A percentile compares a stretch with the other conserved stretches of the same genome.
These are phyloP conservation scores for Hanleya hanleyi DNA, from an alignment of 2,888 invertebrate species.

Conservation along the genomic window DNA sequence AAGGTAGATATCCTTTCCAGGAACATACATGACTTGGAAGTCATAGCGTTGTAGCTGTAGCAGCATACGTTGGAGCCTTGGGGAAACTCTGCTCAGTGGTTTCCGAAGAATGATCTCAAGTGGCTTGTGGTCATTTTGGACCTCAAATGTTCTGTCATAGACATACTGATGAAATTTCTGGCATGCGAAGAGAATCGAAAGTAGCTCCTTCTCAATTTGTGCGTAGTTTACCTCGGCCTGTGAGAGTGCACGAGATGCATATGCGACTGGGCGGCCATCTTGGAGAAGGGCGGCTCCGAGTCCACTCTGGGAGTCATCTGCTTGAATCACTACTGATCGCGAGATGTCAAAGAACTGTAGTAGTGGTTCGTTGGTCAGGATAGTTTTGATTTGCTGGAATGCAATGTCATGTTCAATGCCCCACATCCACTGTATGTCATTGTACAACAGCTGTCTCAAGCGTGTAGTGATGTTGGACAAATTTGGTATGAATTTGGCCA, in stretches of 20 bases:
- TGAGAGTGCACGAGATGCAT: conserved; percentile 38
- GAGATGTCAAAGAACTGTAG: conserved; percentile 31
- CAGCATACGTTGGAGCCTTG: conserved; percentile 32
- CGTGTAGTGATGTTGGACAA: conserved; percentile 35
- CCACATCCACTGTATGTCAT: conserved; percentile 23
- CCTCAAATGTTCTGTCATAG: conserved; percentile 28
- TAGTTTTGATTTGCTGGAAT: conserved; percentile 23
- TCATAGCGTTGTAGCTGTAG: conserved; percentile 29
- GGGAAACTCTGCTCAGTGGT: conserved; percentile 14
- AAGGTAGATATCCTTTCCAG: conserved; percentile 38
- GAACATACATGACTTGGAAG: conserved; percentile 21
- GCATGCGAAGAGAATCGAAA: conserved; percentile 33
- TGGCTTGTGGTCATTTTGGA: conserved; percentile 40
- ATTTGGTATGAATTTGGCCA: conserved; percentile 36
- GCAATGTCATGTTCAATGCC: conserved; percentile 12
- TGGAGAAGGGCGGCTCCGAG: conserved; percentile 35
- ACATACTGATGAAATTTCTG: conserved; percentile 34
- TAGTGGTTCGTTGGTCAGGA: conserved; percentile 30
- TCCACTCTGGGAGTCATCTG: conserved; percentile 33
- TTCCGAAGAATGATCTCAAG: conserved; percentile 28
- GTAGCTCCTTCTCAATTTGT: conserved; percentile 37
- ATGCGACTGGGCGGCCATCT: conserved; percentile 31
- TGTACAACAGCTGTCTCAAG: conserved; percentile 29
- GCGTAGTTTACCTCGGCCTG: conserved; percentile 36
- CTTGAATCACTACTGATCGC: conserved; percentile 12